Conservation (phyloP, 2,888 invertebrate genomes). For the Drosophila sordidapex region DNA sequence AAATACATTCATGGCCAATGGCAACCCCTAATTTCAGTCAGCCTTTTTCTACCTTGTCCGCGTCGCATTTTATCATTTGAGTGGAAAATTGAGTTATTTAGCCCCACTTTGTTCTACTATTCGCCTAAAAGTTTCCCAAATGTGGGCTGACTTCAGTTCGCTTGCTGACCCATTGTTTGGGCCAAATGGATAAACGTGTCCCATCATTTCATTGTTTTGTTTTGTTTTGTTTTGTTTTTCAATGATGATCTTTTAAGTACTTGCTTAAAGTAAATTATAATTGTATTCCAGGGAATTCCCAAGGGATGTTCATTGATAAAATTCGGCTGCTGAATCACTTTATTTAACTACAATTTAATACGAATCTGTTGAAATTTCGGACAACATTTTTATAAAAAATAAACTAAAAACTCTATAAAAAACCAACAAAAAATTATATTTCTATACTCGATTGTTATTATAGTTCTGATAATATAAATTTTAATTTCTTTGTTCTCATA, state of each 20-base stretch:
- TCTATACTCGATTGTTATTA: not conserved
- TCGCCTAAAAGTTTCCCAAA: conserved; percentile 39
- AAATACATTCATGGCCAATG: conserved; percentile 53
- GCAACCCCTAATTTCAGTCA: conserved; percentile 7
- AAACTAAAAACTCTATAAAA: not conserved
- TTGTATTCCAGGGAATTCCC: not conserved
- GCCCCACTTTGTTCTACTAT: conserved; percentile 48
- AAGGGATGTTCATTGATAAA: not conserved
- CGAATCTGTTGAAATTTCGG: not conserved
- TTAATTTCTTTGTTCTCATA: not conserved
- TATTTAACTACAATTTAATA: not conserved
- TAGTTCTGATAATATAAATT: not conserved
- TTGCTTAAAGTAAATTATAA: conserved; percentile 1
- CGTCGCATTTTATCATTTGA: conserved; percentile 73
- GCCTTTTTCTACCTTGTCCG: conserved; percentile 17
- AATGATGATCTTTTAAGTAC: conserved; percentile 28
- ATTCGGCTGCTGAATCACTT: not conserved
- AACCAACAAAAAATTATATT: not conserved
- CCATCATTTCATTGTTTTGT: conserved; percentile 19
- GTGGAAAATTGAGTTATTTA: conserved; percentile 80
- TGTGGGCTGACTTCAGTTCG: conserved; percentile 35
- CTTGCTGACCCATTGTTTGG: conserved; percentile 28
- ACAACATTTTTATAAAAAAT: not conserved
- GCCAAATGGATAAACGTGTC: conserved; percentile 41
- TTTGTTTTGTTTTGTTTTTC: conserved; percentile 3